These are phyloP conservation scores for Orthosia cruda DNA, from an alignment of 2,888 invertebrate genomes.

Conservation along the genomic window DNA sequence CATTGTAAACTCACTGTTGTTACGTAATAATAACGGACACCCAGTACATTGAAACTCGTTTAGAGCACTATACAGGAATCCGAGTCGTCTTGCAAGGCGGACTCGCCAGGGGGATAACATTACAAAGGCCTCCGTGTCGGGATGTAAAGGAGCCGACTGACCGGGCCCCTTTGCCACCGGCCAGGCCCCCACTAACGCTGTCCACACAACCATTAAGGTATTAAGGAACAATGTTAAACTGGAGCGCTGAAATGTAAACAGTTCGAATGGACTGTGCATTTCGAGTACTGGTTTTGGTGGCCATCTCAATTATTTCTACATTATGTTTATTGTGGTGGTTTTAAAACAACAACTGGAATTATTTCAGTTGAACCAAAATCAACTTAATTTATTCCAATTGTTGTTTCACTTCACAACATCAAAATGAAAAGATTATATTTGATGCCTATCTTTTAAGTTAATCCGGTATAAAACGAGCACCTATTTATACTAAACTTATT, in stretches of 20 bases:
- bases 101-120: conserved; percentile 65
- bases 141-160: conserved; percentile 65
- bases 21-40: conserved; percentile 51
- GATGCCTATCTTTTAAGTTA: conserved; percentile 5
- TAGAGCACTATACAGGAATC: conserved; percentile 58
- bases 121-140: conserved; percentile 67
- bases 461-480: background rate
- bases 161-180: conserved; percentile 53
- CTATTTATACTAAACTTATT: conserved; percentile 20
- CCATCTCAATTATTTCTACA: conserved; percentile 3
- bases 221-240: conserved; percentile 53
- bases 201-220: conserved; percentile 62
- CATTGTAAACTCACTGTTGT: conserved; percentile 33
- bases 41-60: conserved; percentile 63
- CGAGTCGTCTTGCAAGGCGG: conserved; percentile 64
- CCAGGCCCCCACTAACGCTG: conserved; percentile 36
- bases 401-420: background rate
- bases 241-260: conserved; percentile 47
- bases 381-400: background rate
- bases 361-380: too few relatives aligned
- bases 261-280: conserved; percentile 31
- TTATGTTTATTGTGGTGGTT: background rate
- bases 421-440: background rate
- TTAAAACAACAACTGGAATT: too few relatives aligned
- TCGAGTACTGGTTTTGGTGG: conserved; percentile 23